Base-by-base conservation (phyloP, 2,797 vertebrate species). In the Apogon talboti region DNA sequence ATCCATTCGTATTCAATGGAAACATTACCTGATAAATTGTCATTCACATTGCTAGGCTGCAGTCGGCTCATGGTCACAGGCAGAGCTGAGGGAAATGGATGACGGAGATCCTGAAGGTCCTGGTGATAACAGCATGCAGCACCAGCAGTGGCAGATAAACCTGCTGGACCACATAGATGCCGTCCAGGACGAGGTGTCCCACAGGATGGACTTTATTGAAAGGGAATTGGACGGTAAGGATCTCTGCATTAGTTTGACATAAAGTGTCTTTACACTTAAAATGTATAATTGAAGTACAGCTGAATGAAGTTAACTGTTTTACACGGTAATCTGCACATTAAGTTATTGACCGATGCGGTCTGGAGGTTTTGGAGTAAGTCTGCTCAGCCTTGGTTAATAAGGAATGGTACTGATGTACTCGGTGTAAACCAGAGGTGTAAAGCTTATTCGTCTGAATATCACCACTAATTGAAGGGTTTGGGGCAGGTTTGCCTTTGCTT, bases 121-220 rank as follows among this genome's bases (percentile, higher is more conserved):
- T 0, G 55, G 38, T 44, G 89, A 90, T 16, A 71, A 85, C 61
- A 78, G 79, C 72, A 81, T 68, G 62, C 90, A 90, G 79, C 92
- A 91, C 15, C 94, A 96, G 51, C 96, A 98, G 88, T 97, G 97
- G 95, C 95, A 96, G 85, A 93, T 96, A 63, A 98, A 99, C 85
- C 88, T 99, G 76, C 85, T 98, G 82, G 95, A 96, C 43, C 96
- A 99, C 0, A 94, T 98, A 21, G 97, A 98, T 38, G 95, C 95
- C 6, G 93, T 98, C 56, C 97, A 99, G 85, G 96, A 97, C 1
- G 96, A 98, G 84, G 96, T 98, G 52, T 95, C 95, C 0, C 94
- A 96, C 78, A 93, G 97, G 76, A 99, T 99, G 97, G 97, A 99
- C 93, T 98, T 96, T 90, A 98, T 98, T 53, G 97, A 98, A 89